Evolutionary conservation across 2,797 vertebrate genomes (phyloP).

Genomic region (Intellagama lesueurii): DNA sequence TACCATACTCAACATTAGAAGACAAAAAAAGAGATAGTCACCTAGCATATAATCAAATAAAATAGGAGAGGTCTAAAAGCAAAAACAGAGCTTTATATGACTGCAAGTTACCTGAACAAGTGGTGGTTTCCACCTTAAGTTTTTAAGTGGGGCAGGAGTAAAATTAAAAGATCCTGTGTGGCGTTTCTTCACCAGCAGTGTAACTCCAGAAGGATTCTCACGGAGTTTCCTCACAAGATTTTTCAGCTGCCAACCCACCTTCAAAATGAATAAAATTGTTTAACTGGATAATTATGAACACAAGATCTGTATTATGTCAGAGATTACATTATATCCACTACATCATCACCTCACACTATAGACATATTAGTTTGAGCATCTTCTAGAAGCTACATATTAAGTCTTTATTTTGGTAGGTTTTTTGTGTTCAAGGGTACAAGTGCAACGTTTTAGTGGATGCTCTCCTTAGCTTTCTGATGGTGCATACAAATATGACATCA

Average conservation of each 20-base stretch:
- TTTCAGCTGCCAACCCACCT: slow-evolving; percentile 98
- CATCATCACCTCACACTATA: neutral
- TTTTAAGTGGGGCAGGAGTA: slow-evolving; percentile 89
- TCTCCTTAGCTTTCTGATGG: neutral
- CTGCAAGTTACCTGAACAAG: slow-evolving; percentile 84
- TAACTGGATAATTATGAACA: neutral
- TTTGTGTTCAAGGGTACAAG: neutral
- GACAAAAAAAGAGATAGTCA: neutral
- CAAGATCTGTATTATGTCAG: neutral
- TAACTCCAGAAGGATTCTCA: slow-evolving; percentile 85
- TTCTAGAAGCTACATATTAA: neutral
- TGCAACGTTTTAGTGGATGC: neutral
- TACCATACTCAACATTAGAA: neutral
- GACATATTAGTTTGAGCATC: neutral
- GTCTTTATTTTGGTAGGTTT: neutral
- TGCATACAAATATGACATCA: neutral
- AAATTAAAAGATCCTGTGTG: slow-evolving; percentile 85
- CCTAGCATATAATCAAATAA: neutral
- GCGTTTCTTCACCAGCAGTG: slow-evolving; percentile 92
- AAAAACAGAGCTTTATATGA: neutral
- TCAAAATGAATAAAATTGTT: neutral
- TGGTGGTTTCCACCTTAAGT: slow-evolving; percentile 93
- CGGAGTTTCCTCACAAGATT: slow-evolving; percentile 90
- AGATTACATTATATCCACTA: neutral
- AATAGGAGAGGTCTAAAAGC: neutral